A percentile compares a stretch with the other conserved stretches of the same genome.
Evolutionary conservation across 2,113 vertebrate species (phyloP).

Genomic region (Syngnathus scovelli): DNA sequence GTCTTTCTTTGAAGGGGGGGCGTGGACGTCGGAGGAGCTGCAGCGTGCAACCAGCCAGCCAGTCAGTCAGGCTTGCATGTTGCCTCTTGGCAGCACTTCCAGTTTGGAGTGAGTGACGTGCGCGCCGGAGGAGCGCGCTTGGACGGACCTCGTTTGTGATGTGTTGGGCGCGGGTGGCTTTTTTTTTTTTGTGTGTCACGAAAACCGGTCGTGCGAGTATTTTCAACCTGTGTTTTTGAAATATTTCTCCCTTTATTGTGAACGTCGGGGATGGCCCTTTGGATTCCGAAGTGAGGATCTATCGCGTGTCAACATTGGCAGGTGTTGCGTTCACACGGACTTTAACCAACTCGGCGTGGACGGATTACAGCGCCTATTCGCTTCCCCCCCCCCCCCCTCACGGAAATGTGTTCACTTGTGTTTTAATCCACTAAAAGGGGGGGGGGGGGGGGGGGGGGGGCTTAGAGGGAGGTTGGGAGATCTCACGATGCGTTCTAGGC

Average conservation of each 20-base stretch:
- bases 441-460: too few relatives aligned
- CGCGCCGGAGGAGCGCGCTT: conserved; percentile 41
- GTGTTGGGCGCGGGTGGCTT: not conserved
- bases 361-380: not conserved
- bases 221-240: conserved; percentile 21
- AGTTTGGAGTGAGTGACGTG: conserved; percentile 36
- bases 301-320: conserved; percentile 38
- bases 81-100: conserved; percentile 47
- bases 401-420: not conserved
- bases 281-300: conserved; percentile 24
- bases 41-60: conserved; percentile 13
- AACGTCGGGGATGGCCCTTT: conserved; percentile 9
- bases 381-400: not conserved
- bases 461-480: not conserved
- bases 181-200: not conserved
- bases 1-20: conserved; percentile 51
- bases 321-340: conserved; percentile 31
- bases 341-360: not conserved
- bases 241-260: not conserved
- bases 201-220: conserved; percentile 12
- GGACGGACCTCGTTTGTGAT: conserved; percentile 7
- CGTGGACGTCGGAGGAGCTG: conserved; percentile 57
- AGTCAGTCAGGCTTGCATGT: conserved; percentile 17
- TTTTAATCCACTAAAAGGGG: not conserved
- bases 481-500: conserved; percentile 10